A percentile compares a stretch with the other conserved stretches of the same genome.
Evolutionary conservation across 2,888 invertebrate genomes (phyloP).

Genomic region (Acanthopleura granulata): DNA sequence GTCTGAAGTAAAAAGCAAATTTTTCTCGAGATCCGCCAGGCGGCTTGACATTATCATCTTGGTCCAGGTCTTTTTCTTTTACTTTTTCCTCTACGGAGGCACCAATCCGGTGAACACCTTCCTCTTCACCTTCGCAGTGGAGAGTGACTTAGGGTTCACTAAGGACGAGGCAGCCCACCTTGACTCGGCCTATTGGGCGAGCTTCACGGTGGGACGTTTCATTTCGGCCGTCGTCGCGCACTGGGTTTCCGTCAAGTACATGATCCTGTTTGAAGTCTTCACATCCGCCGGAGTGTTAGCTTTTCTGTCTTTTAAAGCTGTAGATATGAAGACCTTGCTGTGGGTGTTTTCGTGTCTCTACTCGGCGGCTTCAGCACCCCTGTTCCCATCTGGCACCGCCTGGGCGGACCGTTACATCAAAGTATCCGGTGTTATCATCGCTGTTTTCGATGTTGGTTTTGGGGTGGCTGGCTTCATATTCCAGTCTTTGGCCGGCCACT

Average conservation of each 20-base stretch:
- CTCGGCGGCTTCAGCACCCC: slow-evolving; percentile 33
- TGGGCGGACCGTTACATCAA: slow-evolving; percentile 37
- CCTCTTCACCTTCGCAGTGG: slow-evolving; percentile 1
- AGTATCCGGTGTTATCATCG: slow-evolving; percentile 35
- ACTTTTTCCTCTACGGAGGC: background rate
- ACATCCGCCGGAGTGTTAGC: slow-evolving; percentile 29
- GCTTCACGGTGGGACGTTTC: slow-evolving; percentile 35
- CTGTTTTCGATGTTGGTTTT: slow-evolving; percentile 31
- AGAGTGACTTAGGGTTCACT: slow-evolving; percentile 30
- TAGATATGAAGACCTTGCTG: slow-evolving; percentile 26
- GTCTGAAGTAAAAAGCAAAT: background rate
- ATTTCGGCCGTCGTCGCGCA: slow-evolving; percentile 31
- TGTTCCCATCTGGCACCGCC: slow-evolving; percentile 35
- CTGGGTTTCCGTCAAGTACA: slow-evolving; percentile 29
- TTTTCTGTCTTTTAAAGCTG: slow-evolving; percentile 33
- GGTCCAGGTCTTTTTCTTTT: background rate
- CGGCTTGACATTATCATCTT: background rate
- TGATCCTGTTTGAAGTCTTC: slow-evolving; percentile 32
- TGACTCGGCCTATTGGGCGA: slow-evolving; percentile 37
- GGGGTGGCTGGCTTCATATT: slow-evolving; percentile 35
- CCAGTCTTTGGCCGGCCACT: slow-evolving; percentile 32
- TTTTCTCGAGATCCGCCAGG: background rate
- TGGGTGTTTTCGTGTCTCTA: slow-evolving; percentile 34
- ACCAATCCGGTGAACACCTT: background rate
- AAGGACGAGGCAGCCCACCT: slow-evolving; percentile 37